A percentile compares a stretch with the other conserved stretches of the same genome.
phyloP scores from a whole-genome alignment of 92 coral and sea anemone genomes.

The Zoanthus gigantus region DNA sequence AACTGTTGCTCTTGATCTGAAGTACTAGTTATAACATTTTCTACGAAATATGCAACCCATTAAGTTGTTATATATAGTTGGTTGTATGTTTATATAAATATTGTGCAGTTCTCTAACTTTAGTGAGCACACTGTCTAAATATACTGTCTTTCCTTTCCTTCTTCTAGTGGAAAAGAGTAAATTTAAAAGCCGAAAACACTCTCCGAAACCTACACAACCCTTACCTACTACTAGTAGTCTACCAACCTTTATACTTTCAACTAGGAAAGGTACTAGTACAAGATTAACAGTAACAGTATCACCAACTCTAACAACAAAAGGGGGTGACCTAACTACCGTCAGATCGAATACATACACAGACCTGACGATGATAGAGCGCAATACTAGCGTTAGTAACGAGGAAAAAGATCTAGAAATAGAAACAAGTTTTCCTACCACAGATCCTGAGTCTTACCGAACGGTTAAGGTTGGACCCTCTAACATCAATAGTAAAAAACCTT shows the following conservation, averaged over 20 bases:
- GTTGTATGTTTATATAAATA: no score
- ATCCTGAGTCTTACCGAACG: neutral
- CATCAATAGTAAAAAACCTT: neutral
- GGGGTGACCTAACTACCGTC: slow-evolving; percentile 19
- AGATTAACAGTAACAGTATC: slow-evolving; percentile 20
- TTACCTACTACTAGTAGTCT: slow-evolving; percentile 47
- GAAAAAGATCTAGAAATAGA: neutral
- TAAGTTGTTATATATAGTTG: no score
- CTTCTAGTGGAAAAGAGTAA: slow-evolving; percentile 51
- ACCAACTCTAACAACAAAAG: slow-evolving; percentile 25
- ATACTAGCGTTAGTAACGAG: neutral
- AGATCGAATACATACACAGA: neutral
- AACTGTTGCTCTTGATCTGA: no score
- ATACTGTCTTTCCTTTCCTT: slow-evolving; percentile 39
- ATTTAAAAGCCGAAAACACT: slow-evolving; percentile 47
- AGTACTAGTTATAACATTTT: no score
- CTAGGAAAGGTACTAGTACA: slow-evolving; percentile 41
- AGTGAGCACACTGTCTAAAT: slow-evolving; percentile 20
- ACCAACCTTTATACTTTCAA: slow-evolving; percentile 37
- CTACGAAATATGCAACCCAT: no score
- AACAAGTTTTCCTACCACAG: neutral
- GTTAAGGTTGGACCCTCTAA: neutral
- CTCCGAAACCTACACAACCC: slow-evolving; percentile 53
- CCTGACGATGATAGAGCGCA: slow-evolving; percentile 27
- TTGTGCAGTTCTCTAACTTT: no score